These are phyloP conservation scores for Pipra filicauda DNA, from an alignment of 2,113 vertebrate species.

Conservation along the genomic window DNA sequence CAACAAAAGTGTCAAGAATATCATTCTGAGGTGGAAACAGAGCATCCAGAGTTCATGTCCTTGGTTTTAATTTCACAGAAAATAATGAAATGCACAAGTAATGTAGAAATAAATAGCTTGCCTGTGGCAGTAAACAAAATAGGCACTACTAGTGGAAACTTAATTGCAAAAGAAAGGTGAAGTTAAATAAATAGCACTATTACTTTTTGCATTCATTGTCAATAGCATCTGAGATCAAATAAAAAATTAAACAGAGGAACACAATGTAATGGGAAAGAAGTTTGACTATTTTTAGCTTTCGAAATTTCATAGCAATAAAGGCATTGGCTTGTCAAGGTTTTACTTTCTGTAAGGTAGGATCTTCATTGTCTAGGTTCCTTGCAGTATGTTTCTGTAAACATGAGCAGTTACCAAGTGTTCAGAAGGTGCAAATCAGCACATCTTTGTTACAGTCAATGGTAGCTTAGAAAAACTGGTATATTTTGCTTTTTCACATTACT, in stretches of 20 bases:
- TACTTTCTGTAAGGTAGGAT: background rate
- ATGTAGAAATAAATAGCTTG: background rate
- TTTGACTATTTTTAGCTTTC: background rate
- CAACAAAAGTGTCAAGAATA: background rate
- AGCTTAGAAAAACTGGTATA: background rate
- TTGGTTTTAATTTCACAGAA: background rate
- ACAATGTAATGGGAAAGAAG: background rate
- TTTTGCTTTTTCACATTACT: background rate
- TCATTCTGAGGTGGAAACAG: background rate
- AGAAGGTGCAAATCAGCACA: background rate
- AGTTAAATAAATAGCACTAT: background rate
- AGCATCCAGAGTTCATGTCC: background rate
- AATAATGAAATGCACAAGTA: background rate
- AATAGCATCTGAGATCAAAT: background rate
- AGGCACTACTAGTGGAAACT: background rate
- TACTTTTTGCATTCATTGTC: background rate
- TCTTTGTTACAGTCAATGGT: background rate
- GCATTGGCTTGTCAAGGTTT: background rate
- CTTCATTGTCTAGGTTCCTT: background rate
- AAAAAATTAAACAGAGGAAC: background rate
- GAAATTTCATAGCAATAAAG: background rate
- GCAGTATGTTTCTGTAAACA: background rate
- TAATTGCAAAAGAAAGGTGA: background rate
- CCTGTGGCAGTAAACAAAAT: background rate
- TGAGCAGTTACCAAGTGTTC: background rate